A percentile compares a stretch with the other conserved stretches of the same genome.
These are phyloP conservation scores for Megaptera novaeangliae DNA, from an alignment of 2,113 vertebrate species.

Conservation along the genomic window DNA sequence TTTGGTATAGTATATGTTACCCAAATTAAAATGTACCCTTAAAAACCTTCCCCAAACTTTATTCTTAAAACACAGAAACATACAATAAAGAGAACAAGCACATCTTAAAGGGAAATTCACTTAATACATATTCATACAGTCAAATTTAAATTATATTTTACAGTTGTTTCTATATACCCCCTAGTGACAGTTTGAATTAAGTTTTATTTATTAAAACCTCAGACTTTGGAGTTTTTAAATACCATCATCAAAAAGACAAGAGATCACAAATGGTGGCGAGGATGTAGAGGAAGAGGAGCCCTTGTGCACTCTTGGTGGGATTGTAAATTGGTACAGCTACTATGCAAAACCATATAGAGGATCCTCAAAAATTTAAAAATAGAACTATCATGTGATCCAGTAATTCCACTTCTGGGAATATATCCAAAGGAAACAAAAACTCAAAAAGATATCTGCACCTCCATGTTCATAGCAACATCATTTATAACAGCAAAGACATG, in stretches of 20 bases:
- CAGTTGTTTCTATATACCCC: neutral
- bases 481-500: neutral
- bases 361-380: neutral
- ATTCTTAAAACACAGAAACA: neutral
- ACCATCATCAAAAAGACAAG: neutral
- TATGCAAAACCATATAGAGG: neutral
- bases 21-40: neutral
- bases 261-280: neutral
- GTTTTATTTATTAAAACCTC: neutral
- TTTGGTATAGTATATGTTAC: neutral
- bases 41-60: neutral
- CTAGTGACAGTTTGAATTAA: neutral
- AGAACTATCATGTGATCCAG: neutral
- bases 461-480: neutral
- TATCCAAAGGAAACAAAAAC: neutral
- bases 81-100: neutral
- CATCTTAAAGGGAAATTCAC: neutral
- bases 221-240: neutral
- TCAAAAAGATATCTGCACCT: neutral
- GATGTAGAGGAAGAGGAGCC: neutral
- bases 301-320: neutral
- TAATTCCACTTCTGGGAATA: neutral
- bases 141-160: neutral
- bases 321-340: neutral
- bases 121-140: neutral